These are phyloP conservation scores for Lasioglossum zephyrum DNA, from an alignment of 2,888 invertebrate genomes.

Conservation along the genomic window DNA sequence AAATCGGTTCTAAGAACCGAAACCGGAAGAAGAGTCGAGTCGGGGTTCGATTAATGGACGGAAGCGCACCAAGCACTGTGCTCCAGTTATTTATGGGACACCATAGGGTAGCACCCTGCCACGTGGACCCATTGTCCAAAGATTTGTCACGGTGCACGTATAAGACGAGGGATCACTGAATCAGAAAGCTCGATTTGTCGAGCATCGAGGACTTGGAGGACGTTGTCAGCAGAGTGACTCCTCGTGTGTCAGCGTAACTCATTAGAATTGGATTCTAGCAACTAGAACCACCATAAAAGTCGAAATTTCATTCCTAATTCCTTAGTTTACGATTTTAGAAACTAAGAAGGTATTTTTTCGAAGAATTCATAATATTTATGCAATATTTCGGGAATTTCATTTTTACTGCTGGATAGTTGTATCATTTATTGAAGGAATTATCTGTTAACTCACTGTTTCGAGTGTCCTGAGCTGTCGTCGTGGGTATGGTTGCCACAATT, in stretches of 20 bases:
- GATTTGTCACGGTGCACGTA: constrained; percentile 77
- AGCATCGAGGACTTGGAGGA: neutral
- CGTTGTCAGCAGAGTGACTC: neutral
- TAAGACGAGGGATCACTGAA: constrained; percentile 49
- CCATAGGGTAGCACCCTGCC: constrained; percentile 63
- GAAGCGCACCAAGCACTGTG: constrained; percentile 40
- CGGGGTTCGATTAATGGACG: constrained; percentile 71
- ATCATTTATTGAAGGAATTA: neutral
- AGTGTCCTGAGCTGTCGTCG: constrained; percentile 70
- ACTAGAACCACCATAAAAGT: too few relatives aligned
- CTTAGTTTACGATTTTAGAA: neutral
- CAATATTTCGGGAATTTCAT: neutral
- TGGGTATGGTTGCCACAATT: constrained; percentile 69
- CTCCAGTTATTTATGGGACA: constrained; percentile 74
- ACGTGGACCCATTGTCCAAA: constrained; percentile 73
- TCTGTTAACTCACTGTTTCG: constrained; percentile 69
- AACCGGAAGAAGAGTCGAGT: constrained; percentile 48
- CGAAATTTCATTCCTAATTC: neutral
- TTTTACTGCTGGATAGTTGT: neutral
- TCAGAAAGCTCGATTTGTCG: constrained; percentile 27
- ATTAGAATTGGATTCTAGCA: neutral
- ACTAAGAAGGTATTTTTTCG: neutral
- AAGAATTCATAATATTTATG: neutral
- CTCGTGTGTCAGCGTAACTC: neutral
- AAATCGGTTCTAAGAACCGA: constrained; percentile 7